Conservation (phyloP, 2,113 vertebrate genomes). For the Lepisosteus osseus region DNA sequence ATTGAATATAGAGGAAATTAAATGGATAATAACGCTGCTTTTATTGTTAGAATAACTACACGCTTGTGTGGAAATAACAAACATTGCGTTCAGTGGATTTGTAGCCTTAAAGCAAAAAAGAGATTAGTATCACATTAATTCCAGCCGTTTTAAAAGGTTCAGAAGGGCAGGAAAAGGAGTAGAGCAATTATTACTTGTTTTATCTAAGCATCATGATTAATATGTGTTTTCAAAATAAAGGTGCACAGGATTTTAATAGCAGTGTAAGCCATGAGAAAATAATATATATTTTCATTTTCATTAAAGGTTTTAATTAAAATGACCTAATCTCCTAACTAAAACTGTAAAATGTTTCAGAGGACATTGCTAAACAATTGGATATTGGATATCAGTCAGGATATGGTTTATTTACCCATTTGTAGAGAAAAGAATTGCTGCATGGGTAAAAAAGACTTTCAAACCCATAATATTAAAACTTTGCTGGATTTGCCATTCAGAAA, state of each 20-base stretch:
- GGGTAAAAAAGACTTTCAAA: too few species aligned
- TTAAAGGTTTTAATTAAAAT: too few species aligned
- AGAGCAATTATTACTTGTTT: conserved; percentile 35
- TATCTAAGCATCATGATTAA: conserved; percentile 28
- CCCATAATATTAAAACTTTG: not conserved
- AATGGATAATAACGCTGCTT: conserved; percentile 42
- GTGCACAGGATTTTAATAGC: conserved; percentile 21
- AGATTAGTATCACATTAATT: conserved; percentile 44
- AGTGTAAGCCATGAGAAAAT: conserved; percentile 20
- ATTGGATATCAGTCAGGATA: too few species aligned
- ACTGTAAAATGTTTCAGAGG: too few species aligned
- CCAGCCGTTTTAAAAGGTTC: conserved; percentile 36
- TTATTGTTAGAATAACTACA: conserved; percentile 41
- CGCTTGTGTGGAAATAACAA: conserved; percentile 40
- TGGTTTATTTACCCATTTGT: too few species aligned
- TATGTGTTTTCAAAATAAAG: conserved; percentile 20
- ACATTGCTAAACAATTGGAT: too few species aligned
- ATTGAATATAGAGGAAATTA: conserved; percentile 41
- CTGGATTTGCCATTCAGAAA: not conserved
- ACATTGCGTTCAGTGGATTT: conserved; percentile 25
- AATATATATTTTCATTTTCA: not conserved
- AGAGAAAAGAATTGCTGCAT: too few species aligned
- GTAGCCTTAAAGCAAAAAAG: conserved; percentile 30
- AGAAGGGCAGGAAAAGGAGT: conserved; percentile 10
- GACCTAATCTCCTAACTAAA: too few species aligned